These are phyloP conservation scores for Callyntrura guangdongensis DNA, from an alignment of 2,888 invertebrate genomes.

Conservation along the genomic window DNA sequence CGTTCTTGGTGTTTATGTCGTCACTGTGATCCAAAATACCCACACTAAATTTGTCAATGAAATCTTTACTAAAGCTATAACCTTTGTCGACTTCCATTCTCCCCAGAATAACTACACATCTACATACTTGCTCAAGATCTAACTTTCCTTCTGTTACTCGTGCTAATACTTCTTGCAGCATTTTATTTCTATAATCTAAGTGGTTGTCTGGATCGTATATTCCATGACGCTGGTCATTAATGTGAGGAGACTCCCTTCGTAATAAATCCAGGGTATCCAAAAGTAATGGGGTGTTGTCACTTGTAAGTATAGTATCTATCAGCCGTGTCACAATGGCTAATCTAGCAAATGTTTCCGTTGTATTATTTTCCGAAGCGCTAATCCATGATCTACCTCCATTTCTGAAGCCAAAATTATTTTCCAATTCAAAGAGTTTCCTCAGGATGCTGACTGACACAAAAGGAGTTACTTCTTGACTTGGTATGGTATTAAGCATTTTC, in stretches of 20 bases:
- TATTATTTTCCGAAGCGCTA: conserved; percentile 85
- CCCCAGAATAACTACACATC: conserved; percentile 88
- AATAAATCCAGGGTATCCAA: conserved; percentile 86
- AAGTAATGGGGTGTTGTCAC: conserved; percentile 86
- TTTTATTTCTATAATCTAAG: conserved; percentile 86
- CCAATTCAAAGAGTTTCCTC: conserved; percentile 87
- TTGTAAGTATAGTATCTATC: conserved; percentile 87
- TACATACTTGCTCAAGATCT: conserved; percentile 88
- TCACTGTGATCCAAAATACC: conserved; percentile 88
- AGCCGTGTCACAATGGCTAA: conserved; percentile 87
- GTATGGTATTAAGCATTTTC: conserved; percentile 86
- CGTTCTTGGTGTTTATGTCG: conserved; percentile 88
- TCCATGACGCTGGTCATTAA: conserved; percentile 31
- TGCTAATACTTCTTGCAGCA: conserved; percentile 89
- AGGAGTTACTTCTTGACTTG: conserved; percentile 87
- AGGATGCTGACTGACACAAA: conserved; percentile 87
- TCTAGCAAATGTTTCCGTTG: conserved; percentile 86
- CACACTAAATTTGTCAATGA: conserved; percentile 90
- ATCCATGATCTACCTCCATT: conserved; percentile 85
- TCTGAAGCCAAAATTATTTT: conserved; percentile 86
- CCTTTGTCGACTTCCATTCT: conserved; percentile 86
- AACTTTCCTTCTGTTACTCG: conserved; percentile 89
- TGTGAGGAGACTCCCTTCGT: conserved; percentile 85
- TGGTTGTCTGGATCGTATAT: conserved; percentile 68
- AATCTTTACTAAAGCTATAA: conserved; percentile 87